Evolutionary conservation across 2,113 vertebrate species (phyloP).

Genomic region (Chloropsis hardwickii): DNA sequence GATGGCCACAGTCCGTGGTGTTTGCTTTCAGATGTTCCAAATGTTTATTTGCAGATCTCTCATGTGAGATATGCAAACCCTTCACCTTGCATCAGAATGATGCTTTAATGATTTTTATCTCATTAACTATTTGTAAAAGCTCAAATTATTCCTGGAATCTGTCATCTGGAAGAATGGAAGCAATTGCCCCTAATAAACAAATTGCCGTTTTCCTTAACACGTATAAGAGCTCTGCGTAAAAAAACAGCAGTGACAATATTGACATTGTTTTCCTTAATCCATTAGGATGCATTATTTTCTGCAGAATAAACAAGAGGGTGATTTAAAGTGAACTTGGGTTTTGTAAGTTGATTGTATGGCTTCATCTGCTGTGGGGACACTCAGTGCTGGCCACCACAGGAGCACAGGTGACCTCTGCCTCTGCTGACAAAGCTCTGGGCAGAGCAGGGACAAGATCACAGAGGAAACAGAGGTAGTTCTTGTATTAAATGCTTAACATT

Average conservation of each 20-base stretch:
- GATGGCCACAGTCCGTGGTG: background rate
- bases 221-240: rapidly evolving
- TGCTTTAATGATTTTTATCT: background rate
- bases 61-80: background rate
- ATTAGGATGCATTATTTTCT: background rate
- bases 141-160: background rate
- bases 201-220: background rate
- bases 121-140: background rate
- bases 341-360: background rate
- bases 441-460: background rate
- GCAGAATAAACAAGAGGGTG: background rate
- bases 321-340: background rate
- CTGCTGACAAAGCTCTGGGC: background rate
- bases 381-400: background rate
- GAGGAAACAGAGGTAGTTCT: background rate
- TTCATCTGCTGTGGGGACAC: background rate
- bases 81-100: background rate
- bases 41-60: background rate
- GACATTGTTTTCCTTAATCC: background rate
- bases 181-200: background rate
- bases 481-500: background rate
- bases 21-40: background rate
- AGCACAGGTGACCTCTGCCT: background rate
- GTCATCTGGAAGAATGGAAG: background rate
- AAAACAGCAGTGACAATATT: background rate